phyloP scores from a whole-genome alignment of 2,113 vertebrate species.

The Corapipo altera region DNA sequence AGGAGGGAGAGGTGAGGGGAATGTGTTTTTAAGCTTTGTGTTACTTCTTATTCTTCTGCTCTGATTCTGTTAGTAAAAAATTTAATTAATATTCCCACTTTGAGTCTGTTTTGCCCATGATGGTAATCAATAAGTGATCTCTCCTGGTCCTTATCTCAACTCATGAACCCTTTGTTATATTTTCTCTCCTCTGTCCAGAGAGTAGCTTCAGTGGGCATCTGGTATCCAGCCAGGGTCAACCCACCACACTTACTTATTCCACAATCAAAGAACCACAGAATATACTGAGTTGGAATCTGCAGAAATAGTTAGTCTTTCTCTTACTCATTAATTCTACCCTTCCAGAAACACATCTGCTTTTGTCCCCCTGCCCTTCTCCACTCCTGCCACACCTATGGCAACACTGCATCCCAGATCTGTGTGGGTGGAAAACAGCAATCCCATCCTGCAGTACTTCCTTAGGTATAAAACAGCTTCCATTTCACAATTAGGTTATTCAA shows the following conservation, averaged over 20 bases:
- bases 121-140: background rate
- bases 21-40: background rate
- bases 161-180: background rate
- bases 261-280: background rate
- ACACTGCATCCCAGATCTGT: background rate
- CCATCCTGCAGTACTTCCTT: background rate
- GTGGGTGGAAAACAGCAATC: background rate
- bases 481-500: background rate
- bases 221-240: background rate
- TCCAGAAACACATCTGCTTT: background rate
- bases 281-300: background rate
- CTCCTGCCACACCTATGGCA: background rate
- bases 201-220: background rate
- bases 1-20: background rate
- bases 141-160: background rate
- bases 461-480: background rate
- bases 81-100: background rate
- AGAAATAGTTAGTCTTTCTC: background rate
- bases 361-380: background rate
- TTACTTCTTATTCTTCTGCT: background rate
- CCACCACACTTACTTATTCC: background rate
- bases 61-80: background rate
- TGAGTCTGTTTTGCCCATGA: background rate
- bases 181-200: background rate
- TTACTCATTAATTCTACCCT: background rate